Base-by-base conservation (phyloP, 2,888 invertebrate species). In the Eudasyphora cyanicolor region DNA sequence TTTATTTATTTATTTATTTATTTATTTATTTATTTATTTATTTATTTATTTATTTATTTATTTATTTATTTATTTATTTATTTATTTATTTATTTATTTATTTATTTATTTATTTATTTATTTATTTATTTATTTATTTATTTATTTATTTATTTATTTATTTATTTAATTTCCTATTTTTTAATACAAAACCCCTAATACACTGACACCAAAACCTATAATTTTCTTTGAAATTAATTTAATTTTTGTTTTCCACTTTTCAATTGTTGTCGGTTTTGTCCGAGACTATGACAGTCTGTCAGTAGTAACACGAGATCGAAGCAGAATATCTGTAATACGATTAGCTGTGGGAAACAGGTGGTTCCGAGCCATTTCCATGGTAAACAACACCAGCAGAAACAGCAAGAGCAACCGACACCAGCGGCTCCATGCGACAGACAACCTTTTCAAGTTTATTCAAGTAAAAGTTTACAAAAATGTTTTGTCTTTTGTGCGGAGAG, bases 261-360 rank as follows among this genome's bases (percentile, higher is more conserved):
- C 64, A 19, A 19, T 38, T 35, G 64, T 38, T 64, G 64, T 21
- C 62, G 2, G 51, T 21, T 10, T n/a, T n/a, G 3, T 49, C 17
- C 17, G n/a, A n/a, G n/a, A n/a, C n/a, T n/a, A n/a, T n/a, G 51
- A 7, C n/a, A 8, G 21, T 29, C 19, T 38, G 35, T 62, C 38
- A 1, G n/a, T 21, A 21, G 67, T 38, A 67, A 67, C 24, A 21
- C 24, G 42, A 67, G 19, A 42, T 42, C 42, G 67, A 24, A 4
- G 19, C 17, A 64, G 38, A 64, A 32, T 64, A 38, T 19, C 8
- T 35, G 67, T 67, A 42, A 67, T 42, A 42, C 38, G 38, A 67
- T 42, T 67, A 38, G 1, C 42, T 67, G 67, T 67, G 67, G 67
- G 67, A 67, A 67, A 42, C 67, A 67, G 24, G 67, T 42, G 67